A percentile compares a stretch with the other conserved stretches of the same genome.
Evolutionary conservation across 2,797 vertebrate genomes (phyloP).

Genomic region (Hippoglossus hippoglossus): DNA sequence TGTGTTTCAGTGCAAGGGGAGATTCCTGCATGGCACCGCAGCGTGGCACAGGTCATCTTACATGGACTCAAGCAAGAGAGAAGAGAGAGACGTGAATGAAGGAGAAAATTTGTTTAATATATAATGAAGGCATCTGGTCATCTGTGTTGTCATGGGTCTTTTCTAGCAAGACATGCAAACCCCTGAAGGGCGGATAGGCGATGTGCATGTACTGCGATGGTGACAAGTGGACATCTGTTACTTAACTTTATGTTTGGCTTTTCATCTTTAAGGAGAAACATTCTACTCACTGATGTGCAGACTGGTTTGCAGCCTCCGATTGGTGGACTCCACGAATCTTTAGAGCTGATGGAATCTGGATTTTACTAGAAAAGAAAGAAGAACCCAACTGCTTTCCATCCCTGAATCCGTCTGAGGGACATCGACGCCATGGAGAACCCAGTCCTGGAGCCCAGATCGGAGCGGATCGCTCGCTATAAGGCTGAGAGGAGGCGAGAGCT

Average conservation of each 20-base stretch:
- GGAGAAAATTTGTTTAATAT: constrained; percentile 26
- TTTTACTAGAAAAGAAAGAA: constrained; percentile 17
- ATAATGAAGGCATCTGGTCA: constrained; percentile 10
- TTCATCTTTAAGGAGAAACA: constrained; percentile 48
- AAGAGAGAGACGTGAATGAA: constrained; percentile 25
- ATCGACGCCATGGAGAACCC: constrained; percentile 77
- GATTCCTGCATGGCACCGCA: constrained; percentile 76
- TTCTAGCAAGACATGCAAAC: neutral
- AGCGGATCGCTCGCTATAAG: constrained; percentile 87
- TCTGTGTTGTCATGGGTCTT: neutral
- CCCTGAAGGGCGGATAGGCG: neutral
- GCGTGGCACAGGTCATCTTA: constrained; percentile 74
- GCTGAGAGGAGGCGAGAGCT: constrained; percentile 85
- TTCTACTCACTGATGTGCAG: constrained; percentile 21
- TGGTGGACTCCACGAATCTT: constrained; percentile 26
- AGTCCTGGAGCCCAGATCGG: constrained; percentile 80
- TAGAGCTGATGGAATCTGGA: constrained; percentile 63
- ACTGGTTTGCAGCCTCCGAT: constrained; percentile 24
- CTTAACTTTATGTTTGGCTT: constrained; percentile 23
- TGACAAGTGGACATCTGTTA: neutral
- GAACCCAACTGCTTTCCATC: constrained; percentile 4
- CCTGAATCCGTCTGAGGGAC: constrained; percentile 41
- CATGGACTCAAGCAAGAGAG: constrained; percentile 50
- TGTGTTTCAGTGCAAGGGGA: constrained; percentile 83
- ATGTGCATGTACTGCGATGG: neutral